Evolutionary conservation across 2,888 invertebrate species (phyloP).

Genomic region (Pseudococcus viburni): DNA sequence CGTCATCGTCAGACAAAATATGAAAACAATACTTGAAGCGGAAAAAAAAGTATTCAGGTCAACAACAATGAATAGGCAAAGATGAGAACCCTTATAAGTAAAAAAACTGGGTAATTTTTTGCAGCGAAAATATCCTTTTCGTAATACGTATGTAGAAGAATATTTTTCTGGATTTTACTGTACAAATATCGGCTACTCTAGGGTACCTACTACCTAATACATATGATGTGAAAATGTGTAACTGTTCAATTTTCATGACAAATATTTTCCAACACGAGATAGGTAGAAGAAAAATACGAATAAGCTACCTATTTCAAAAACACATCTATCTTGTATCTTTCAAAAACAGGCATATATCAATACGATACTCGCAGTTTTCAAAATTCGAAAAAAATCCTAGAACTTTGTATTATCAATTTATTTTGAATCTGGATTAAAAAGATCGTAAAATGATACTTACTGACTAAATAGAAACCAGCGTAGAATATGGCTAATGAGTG

Average conservation of each 20-base stretch:
- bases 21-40: not conserved
- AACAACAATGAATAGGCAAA: constrained; percentile 37
- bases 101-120: not conserved
- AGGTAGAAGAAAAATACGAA: constrained; percentile 68
- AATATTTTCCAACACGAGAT: not conserved
- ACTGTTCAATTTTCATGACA: not conserved
- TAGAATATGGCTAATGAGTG: constrained; percentile 90
- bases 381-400: no score
- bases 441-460: constrained; percentile 75
- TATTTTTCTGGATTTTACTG: not conserved
- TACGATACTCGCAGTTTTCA: no score
- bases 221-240: not conserved
- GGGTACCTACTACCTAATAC: not conserved
- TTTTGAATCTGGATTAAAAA: not conserved
- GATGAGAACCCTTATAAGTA: not conserved
- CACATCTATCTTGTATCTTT: no score
- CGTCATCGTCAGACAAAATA: constrained; percentile 4
- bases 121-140: not conserved
- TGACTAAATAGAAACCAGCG: constrained; percentile 88
- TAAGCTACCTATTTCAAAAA: constrained; percentile 64
- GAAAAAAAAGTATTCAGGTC: not conserved
- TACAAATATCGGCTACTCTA: not conserved
- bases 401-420: no score
- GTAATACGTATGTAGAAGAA: not conserved
- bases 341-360: no score